Evolutionary conservation across 2,113 vertebrate genomes (phyloP), one percentile per base, ranked within the genome.

Genomic region (Podiceps cristatus): DNA sequence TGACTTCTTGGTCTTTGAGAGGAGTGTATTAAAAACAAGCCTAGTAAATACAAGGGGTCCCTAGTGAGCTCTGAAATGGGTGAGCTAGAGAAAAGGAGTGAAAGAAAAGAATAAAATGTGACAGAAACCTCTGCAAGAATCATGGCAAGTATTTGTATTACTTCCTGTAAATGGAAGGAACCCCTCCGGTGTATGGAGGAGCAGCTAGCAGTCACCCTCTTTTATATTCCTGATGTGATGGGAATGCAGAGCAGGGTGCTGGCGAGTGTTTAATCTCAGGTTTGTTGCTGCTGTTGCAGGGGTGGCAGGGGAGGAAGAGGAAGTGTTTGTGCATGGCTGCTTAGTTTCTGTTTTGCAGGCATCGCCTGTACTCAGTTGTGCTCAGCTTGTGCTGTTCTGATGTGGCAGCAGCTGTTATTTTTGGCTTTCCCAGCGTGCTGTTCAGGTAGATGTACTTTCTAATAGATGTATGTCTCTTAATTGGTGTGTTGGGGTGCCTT

Each of bases 361-460:
- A 81, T 55, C 0, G 68, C 84, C 86, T 78, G 89, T 71, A n/a
- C 0, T 24, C 76, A 16, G 73, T 45, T 37, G 37, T 37, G 37
- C 37, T 37, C 37, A 37, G 74, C 80, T 56, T 87, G 77, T 82
- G 84, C 87, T 8, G 11, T 49, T 95, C 87, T 69, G 92, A 79
- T 96, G 92, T 96, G 95, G 92, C 95, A 95, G 90, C 95, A 95
- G 80, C 90, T 95, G 90, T 95, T 97, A 88, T 94, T 96, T 96
- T 92, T 90, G 86, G 92, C 49, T 63, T 84, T 96, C 90, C 88
- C 90, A 74, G 88, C 1, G 29, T 86, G 63, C 94, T 80, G 0
- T 74, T 93, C 7, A 37, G 44, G 86, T 80, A 27, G 63, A 86
- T 55, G 90, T 73, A 35, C 63, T 92, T 94, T 42, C 88, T 94